Base-by-base conservation (phyloP, 2,113 vertebrate genomes). In the Nanorana parkeri region DNA sequence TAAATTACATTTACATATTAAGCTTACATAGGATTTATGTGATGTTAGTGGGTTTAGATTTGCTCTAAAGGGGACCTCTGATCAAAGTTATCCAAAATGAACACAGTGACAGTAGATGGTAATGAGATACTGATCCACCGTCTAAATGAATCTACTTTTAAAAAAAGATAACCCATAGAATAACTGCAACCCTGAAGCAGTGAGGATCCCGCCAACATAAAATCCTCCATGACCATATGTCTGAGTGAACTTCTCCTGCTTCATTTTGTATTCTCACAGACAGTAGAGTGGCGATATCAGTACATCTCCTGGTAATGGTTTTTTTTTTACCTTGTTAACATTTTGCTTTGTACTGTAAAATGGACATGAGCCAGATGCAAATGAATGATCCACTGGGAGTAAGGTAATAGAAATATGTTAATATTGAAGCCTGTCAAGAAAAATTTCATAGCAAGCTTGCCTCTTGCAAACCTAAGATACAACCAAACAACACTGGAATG, bases 141-240 rank as follows among this genome's bases (percentile, higher is more conserved):
- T 2, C 5, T 51, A 24, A 23, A n/a, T 69, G 51, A 26, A 17
- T 69, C 68, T 17, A 24, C 47, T 10, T 51, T 26, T 17, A 17
- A 51, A 3, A 52, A 36, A 69, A 69, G 6, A 52, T 52, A 69
- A 69, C 24, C 5, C 47, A 69, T 52, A 24, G 24, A 69, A 16
- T 24, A 41, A 51, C 67, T 2, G 67, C 36, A 23, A 52, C 17
- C 21, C 68, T 69, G 68, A 36, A 63, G 32, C 58, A 20, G 23
- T 76, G 29, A 64, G n/a, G 51, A 6, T 21, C 74, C 36, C 21
- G 23, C 2, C 51, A 36, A 51, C 26, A 52, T 17, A 64, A 20
- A 60, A 51, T 26, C 8, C 23, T 29, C 54, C 26, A 74, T 20
- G 72, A 36, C 72, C 74, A 77, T 77, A 77, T 77, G 74, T 23